Base-by-base conservation (phyloP, 1,140 invertebrate species). In the Sarcophaga bullata region DNA sequence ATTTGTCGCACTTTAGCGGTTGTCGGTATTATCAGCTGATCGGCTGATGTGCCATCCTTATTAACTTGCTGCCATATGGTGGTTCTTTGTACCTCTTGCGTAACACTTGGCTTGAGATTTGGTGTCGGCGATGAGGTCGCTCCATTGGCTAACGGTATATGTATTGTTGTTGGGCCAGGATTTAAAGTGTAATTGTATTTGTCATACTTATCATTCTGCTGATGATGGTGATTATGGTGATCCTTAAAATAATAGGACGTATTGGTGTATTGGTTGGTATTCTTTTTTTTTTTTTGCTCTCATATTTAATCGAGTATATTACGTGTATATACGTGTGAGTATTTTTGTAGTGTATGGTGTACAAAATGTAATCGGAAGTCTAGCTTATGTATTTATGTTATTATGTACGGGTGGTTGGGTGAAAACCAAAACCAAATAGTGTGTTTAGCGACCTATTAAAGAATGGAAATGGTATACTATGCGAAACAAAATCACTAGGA, bases 21-120 rank as follows among this genome's bases (percentile, higher is more conserved):
- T 37, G 62, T 49, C 48, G 83, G 75, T 73, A 82, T 73, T 58
- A 80, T 80, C 19, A 80, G 47, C 10, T 84, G 73, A 25, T 80
- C 82, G 62, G 87, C 86, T 58, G 86, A 86, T 17, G 46, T 75
- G 6, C 87, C 87, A 84, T 89, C 88, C 82, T 89, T 89, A 85
- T 88, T 97, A 15, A 98, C 96, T 89, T 97, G 96, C 87, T 97
- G 96, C 97, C 97, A 99, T 86, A 98, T 96, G 37, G 95, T 96
- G 47, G 95, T 97, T 89, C 97, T 3, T 87, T 97, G 96, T 19
- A 98, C 95, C 90, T 98, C 97, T 90, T 98, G 97, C 19, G 96
- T 95, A 87, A 98, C 97, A 91, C 98, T 94, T 8, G 9, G n/a
- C 25, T 78, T 48, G 50, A 50, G 75, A 19, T 50, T 68, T 9